Evolutionary conservation across 2,888 invertebrate genomes (phyloP).

Genomic region (Cerceris ruficornis): DNA sequence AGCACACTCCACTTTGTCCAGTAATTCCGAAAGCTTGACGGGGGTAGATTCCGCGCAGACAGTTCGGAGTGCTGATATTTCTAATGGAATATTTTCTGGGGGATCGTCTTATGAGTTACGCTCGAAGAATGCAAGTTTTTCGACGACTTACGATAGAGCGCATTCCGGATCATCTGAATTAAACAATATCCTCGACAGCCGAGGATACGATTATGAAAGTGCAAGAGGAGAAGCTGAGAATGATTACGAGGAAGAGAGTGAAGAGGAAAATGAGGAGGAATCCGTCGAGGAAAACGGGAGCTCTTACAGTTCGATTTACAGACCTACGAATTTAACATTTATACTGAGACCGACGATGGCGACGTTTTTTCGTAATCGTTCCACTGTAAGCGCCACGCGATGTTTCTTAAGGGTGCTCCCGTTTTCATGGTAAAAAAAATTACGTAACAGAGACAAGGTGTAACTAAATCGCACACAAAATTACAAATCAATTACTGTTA

Average conservation of each 20-base stretch:
- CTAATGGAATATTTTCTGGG: background rate
- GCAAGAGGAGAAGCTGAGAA: background rate
- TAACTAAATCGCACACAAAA: too few relatives aligned
- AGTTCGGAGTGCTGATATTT: background rate
- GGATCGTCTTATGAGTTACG: slow-evolving; percentile 27
- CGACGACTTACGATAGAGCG: slow-evolving; percentile 13
- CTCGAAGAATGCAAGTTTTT: background rate
- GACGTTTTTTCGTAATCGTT: slow-evolving; percentile 25
- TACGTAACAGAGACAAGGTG: too few relatives aligned
- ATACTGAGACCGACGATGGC: slow-evolving; percentile 20
- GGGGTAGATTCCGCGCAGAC: slow-evolving; percentile 3
- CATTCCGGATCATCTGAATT: background rate
- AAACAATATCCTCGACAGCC: background rate
- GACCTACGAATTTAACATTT: slow-evolving; percentile 21
- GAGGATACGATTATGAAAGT: slow-evolving; percentile 9
- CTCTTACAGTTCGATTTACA: slow-evolving; percentile 8
- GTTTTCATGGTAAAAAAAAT: too few relatives aligned
- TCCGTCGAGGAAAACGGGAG: slow-evolving; percentile 15
- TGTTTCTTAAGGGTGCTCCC: too few relatives aligned
- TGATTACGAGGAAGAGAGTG: slow-evolving; percentile 31
- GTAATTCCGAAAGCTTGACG: slow-evolving; percentile 26
- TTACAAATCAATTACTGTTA: too few relatives aligned
- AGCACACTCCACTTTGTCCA: slow-evolving; percentile 31
- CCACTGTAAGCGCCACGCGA: slow-evolving; percentile 20
- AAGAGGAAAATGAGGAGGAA: slow-evolving; percentile 6